phyloP scores from a whole-genome alignment of 2,797 vertebrate species.

The Eurystomus glaucurus region DNA sequence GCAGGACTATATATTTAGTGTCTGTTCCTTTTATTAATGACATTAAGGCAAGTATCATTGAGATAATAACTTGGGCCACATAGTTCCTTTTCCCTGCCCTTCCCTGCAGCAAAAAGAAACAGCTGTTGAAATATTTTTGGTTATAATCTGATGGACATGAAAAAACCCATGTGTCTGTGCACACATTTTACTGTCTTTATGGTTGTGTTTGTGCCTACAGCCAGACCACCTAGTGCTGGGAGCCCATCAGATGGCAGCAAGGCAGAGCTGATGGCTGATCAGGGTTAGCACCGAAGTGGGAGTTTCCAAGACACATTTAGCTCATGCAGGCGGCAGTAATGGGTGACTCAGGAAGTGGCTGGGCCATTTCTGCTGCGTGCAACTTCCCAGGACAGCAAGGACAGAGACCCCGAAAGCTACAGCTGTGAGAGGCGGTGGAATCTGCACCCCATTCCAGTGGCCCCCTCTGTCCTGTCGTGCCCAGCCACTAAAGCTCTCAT shows the following conservation, averaged over 20 bases:
- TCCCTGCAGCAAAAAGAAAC: conserved; percentile 18
- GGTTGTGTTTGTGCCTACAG: neutral
- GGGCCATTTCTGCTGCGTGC: neutral
- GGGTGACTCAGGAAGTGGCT: neutral
- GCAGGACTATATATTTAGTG: neutral
- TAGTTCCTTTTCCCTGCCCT: neutral
- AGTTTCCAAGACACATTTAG: neutral
- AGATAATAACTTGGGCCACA: neutral
- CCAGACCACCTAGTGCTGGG: neutral
- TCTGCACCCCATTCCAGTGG: neutral
- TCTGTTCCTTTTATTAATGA: neutral
- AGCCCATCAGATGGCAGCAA: neutral
- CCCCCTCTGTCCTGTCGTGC: neutral
- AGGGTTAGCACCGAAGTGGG: neutral
- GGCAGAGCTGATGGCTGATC: neutral
- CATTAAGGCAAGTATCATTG: neutral
- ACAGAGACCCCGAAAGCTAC: neutral
- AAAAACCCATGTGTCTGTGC: neutral
- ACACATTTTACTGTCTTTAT: neutral
- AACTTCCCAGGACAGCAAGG: neutral
- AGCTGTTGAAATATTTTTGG: conserved; percentile 30
- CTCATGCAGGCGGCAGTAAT: neutral
- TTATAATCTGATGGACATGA: neutral
- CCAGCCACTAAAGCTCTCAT: neutral
- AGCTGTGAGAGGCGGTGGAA: neutral